These are phyloP conservation scores for Spheniscus humboldti DNA, from an alignment of 2,797 vertebrate species.

Conservation along the genomic window DNA sequence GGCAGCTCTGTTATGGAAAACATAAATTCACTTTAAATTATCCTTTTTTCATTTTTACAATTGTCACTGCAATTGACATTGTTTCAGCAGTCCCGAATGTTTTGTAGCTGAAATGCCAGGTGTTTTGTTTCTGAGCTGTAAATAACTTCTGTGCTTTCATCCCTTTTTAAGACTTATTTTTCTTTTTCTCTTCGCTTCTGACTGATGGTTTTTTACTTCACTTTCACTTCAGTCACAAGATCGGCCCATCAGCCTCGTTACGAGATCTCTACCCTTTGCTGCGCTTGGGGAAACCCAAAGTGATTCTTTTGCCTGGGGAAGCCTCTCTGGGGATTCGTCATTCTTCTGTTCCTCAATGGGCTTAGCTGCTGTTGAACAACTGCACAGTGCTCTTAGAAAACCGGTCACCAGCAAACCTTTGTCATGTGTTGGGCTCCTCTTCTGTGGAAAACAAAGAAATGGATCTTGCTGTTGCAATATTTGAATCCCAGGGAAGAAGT, in stretches of 20 bases:
- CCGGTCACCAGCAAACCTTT: neutral
- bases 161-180: neutral
- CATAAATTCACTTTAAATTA: neutral
- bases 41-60: neutral
- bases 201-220: neutral
- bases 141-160: neutral
- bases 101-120: neutral
- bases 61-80: neutral
- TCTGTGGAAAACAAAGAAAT: neutral
- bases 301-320: neutral
- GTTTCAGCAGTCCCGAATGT: neutral
- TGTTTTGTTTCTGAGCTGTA: neutral
- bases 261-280: neutral
- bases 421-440: neutral
- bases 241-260: neutral
- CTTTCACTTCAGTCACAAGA: neutral
- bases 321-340: neutral
- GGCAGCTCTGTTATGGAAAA: neutral
- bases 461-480: neutral
- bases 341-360: neutral
- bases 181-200: neutral
- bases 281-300: neutral
- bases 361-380: neutral
- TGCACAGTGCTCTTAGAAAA: neutral
- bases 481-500: neutral